Conservation (phyloP, 2,113 vertebrate genomes). For the Cochlearius cochlearius region DNA sequence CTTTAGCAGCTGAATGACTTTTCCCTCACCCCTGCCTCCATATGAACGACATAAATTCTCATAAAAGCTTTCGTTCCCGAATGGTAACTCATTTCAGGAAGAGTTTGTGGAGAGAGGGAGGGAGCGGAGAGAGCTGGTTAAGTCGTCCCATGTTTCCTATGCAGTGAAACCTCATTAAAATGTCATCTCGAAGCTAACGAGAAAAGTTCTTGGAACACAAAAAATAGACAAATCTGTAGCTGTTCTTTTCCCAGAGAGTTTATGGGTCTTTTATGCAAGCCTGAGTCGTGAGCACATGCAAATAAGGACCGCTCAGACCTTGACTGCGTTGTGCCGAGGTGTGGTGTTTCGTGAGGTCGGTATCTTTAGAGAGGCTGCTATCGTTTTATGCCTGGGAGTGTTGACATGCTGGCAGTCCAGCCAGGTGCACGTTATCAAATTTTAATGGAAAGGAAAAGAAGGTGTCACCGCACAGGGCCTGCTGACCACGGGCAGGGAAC, state of each 20-base stretch:
- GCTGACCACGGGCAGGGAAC: background rate
- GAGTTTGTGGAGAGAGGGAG: background rate
- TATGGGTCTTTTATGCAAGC: constrained; percentile 50
- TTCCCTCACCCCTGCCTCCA: background rate
- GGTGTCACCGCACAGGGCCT: background rate
- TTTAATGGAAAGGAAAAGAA: constrained; percentile 9
- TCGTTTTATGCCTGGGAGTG: background rate
- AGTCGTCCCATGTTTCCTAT: constrained; percentile 11
- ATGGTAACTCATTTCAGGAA: constrained; percentile 13
- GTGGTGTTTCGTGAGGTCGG: background rate
- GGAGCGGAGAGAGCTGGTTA: background rate
- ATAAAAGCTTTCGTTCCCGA: background rate
- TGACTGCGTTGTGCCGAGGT: background rate
- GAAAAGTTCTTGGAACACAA: constrained; percentile 63
- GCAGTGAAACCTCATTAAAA: constrained; percentile 63
- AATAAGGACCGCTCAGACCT: constrained; percentile 35
- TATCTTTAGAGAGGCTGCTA: background rate
- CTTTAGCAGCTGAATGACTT: background rate
- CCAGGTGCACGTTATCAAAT: background rate
- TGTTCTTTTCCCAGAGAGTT: constrained; percentile 9
- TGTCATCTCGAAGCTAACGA: constrained; percentile 50
- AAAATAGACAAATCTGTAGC: constrained; percentile 25
- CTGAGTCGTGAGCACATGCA: background rate
- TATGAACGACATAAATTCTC: background rate
- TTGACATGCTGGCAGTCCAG: background rate